These are phyloP conservation scores for Lindbergichthys nudifrons DNA, from an alignment of 2,797 vertebrate species.

Conservation along the genomic window DNA sequence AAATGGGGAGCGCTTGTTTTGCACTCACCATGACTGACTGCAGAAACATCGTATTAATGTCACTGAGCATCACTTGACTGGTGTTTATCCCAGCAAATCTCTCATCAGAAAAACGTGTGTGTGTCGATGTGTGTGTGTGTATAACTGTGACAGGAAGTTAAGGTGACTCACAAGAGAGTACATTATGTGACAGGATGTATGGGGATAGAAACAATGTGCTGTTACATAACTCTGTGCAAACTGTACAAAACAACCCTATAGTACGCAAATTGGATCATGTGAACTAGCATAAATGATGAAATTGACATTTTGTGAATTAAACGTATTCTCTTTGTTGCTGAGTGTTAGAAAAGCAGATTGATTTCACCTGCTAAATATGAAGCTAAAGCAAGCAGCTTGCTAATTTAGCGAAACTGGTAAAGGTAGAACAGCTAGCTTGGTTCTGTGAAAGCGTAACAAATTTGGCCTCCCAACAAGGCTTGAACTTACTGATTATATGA, in stretches of 20 bases:
- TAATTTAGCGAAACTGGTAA: no score
- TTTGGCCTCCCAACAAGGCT: no score
- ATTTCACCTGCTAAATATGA: no score
- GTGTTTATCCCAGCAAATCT: constrained; percentile 20
- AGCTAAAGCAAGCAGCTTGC: no score
- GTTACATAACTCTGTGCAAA: constrained; percentile 38
- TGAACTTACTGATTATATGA: no score
- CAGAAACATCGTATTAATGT: constrained; percentile 56
- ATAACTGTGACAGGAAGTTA: constrained; percentile 34
- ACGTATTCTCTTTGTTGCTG: background rate
- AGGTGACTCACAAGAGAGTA: constrained; percentile 28
- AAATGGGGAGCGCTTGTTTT: constrained; percentile 46
- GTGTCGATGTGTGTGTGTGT: constrained; percentile 12
- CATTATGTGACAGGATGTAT: constrained; percentile 34
- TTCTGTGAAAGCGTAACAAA: no score
- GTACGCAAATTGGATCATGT: background rate
- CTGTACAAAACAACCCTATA: background rate
- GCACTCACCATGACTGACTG: constrained; percentile 47
- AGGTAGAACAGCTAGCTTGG: no score
- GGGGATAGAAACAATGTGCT: constrained; percentile 1
- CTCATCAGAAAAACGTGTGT: background rate
- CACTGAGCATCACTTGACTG: constrained; percentile 53
- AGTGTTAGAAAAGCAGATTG: background rate
- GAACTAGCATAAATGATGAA: background rate
- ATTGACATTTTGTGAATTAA: background rate